Base-by-base conservation (phyloP, 2,797 vertebrate species). In the Chloroceryle amazona region DNA sequence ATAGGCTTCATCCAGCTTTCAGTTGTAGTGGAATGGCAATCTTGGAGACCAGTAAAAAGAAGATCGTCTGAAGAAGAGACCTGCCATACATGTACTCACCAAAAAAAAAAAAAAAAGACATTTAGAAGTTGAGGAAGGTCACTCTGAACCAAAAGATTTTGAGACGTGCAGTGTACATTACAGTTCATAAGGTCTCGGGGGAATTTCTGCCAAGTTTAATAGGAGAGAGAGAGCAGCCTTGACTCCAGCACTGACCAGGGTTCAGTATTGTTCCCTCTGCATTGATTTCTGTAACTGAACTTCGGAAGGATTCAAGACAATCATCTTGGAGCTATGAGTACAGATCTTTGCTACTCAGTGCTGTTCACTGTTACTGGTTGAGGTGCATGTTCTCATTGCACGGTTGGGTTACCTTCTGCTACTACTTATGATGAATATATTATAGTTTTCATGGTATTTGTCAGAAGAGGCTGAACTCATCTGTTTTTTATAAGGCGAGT, bases 381-480 rank as follows among this genome's bases (percentile, higher is more conserved):
- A 78, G 14, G 21, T 76, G 12, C 70, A 23, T 46, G 42, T 89
- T 92, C 66, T 66, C 26, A 55, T 23, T 73, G 44, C 29, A 31
- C 42, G n/a, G 46, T 68, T 58, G 78, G 31, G 23, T 58, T 90
- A 60, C 47, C 35, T 76, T 94, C 16, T 35, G 28, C n/a, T 60
- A 16, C 26, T 81, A 1, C 31, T 68, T 61, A 22, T 0, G 13
- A 6, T 57, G 28, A 22, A 7, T 28, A 1, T 49, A 2, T 54
- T 20, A 12, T 58, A 61, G 14, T 22, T 96, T 75, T 82, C 5
- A 3, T 52, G 60, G 35, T 82, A n/a, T 72, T 79, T 66, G 35
- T 95, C 46, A 60, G 44, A 90, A 60, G 44, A 83, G 28, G 25
- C 39, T 86, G 76, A 86, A 20, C 21, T 86, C 14, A 63, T 63